Percentiles rank a stretch among this genome's conserved stretches.
Evolutionary conservation across 1,140 invertebrate genomes (phyloP).

Genomic region (Cotesia chilonis): DNA sequence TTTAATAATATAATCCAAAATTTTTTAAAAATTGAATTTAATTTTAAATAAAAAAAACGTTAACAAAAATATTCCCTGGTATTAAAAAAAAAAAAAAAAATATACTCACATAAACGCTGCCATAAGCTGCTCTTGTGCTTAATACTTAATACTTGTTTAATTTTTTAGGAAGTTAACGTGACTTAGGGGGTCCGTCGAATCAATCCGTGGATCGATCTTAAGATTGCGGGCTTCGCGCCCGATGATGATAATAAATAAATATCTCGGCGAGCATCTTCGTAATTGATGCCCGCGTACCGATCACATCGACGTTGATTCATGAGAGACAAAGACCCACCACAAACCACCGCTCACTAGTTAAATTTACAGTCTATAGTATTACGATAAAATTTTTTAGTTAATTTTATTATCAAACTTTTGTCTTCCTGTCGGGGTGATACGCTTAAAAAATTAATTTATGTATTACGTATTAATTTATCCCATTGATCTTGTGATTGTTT

Average conservation of each 20-base stretch:
- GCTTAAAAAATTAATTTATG: neutral
- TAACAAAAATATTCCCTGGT: no score
- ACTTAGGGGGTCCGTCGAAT: constrained; percentile 10
- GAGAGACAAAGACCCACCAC: constrained; percentile 38
- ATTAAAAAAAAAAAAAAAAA: no score
- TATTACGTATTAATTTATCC: neutral
- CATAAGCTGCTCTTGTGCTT: constrained; percentile 41
- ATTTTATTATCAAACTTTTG: neutral
- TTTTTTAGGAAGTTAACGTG: neutral
- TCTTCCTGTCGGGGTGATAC: no score
- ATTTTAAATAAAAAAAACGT: no score
- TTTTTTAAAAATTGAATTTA: no score
- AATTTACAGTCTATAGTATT: neutral
- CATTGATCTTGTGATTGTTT: neutral
- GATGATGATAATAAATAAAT: constrained; percentile 56
- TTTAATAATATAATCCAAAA: no score
- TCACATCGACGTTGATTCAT: constrained; percentile 61
- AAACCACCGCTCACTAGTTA: neutral
- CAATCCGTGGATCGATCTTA: constrained; percentile 40
- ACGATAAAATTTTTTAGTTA: constrained; percentile 1
- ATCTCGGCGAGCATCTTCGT: constrained; percentile 51
- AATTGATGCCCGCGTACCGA: constrained; percentile 54
- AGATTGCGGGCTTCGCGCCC: constrained; percentile 47
- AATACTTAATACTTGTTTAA: neutral
- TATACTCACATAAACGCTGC: constrained; percentile 35